These are phyloP conservation scores for Forbesichthys agassizii DNA, from an alignment of 2,113 vertebrate genomes.

Conservation along the genomic window DNA sequence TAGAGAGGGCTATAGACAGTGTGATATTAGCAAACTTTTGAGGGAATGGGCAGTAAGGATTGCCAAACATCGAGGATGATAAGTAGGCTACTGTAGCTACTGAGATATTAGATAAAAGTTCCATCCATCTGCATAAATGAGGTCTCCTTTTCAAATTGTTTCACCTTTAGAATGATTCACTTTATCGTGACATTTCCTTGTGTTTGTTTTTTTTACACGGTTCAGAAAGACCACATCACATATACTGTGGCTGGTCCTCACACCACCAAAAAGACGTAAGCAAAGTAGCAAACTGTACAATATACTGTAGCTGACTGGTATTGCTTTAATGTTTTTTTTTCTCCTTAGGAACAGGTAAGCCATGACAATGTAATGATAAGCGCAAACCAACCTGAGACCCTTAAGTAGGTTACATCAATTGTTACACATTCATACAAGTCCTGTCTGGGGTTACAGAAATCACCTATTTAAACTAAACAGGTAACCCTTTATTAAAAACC, in stretches of 20 bases:
- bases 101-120: too few species aligned
- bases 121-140: too few species aligned
- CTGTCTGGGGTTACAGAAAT: constrained; percentile 45
- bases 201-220: too few species aligned
- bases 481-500: constrained; percentile 53
- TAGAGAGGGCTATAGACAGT: too few species aligned
- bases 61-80: too few species aligned
- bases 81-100: too few species aligned
- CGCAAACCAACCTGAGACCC: constrained; percentile 62
- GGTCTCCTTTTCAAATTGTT: too few species aligned
- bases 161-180: too few species aligned
- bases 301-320: constrained; percentile 69
- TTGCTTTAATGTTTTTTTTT: constrained; percentile 76
- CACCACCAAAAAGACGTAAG: background rate
- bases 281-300: constrained; percentile 13
- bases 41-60: too few species aligned
- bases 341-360: constrained; percentile 73
- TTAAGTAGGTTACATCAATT: constrained; percentile 49
- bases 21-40: too few species aligned
- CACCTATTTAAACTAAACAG: constrained; percentile 27
- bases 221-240: background rate
- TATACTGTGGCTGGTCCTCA: background rate
- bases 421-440: constrained; percentile 61
- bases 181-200: background rate
- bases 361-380: constrained; percentile 73